Evolutionary conservation across 2,797 vertebrate genomes (phyloP), one percentile per base, ranked within the genome.

Genomic region (Pantherophis vulpinus): DNA sequence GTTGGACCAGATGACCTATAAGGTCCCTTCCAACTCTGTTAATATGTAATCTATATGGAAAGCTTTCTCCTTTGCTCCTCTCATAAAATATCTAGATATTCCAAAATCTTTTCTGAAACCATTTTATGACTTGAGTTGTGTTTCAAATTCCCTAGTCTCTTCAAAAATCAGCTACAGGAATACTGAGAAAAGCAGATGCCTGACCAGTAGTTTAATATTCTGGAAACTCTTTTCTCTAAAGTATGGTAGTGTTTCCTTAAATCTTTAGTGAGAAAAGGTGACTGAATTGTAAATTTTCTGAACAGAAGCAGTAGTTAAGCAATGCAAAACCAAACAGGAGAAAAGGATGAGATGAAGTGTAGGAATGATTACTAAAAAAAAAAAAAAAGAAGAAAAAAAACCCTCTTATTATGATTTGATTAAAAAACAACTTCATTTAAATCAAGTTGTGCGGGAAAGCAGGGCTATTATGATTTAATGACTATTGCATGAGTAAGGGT

Each of bases 361-460:
- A 47, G 37, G 11, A 66, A 90, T 86, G 55, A 83, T 61, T 60
- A 86, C 23, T 86, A 32, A 66, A 61, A 14, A 32, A 56, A 37
- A 42, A 42, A 37, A 90, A 5, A 51, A 86, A n/a, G n/a, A n/a
- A n/a, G n/a, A n/a, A 42, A 93, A 86, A 86, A 4, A 8, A 11
- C 6, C 9, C 74, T 61, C 23, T 61, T 25, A 0, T 66, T 63
- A 27, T 58, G 23, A 23, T 56, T 90, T 56, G 66, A 90, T 90
- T 93, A 90, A 86, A 87, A 86, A 66, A 90, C 9, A 86, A 16
- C n/a, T 90, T 13, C 16, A 93, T 86, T 93, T 60, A 61, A 70
- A 58, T 54, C 27, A 86, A 14, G 58, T 79, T 27, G 10, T 32
- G 55, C 18, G 56, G 58, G 87, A 54, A 89, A 79, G 14, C 55